phyloP scores from a whole-genome alignment of 2,797 vertebrate genomes.

The Anas acuta region DNA sequence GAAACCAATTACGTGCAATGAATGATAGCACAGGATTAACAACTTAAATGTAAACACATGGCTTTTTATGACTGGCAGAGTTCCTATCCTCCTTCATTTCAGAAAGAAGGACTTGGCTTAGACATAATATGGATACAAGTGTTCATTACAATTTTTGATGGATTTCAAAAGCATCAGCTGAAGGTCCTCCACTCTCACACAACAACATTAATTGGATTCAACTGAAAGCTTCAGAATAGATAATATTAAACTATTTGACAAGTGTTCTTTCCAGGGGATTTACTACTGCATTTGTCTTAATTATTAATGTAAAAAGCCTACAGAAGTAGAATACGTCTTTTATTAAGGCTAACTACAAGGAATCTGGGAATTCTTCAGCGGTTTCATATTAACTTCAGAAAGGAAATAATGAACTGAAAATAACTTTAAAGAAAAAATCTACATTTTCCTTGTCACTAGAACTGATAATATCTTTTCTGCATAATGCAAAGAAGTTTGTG shows the following conservation, averaged over 20 bases:
- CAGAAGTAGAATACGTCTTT: slow-evolving; percentile 41
- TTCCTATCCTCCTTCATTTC: background rate
- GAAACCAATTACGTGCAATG: slow-evolving; percentile 56
- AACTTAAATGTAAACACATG: background rate
- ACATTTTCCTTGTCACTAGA: background rate
- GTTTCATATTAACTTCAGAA: slow-evolving; percentile 22
- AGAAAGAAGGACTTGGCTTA: slow-evolving; percentile 21
- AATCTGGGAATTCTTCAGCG: slow-evolving; percentile 42
- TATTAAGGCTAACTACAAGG: slow-evolving; percentile 40
- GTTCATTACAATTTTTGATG: slow-evolving; percentile 47
- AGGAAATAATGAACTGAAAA: slow-evolving; percentile 7
- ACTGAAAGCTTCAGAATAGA: slow-evolving; percentile 45
- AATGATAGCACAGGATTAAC: slow-evolving; percentile 35
- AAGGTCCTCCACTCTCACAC: slow-evolving; percentile 20
- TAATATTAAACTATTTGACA: slow-evolving; percentile 53
- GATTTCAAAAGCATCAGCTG: slow-evolving; percentile 52
- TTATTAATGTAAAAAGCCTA: slow-evolving; percentile 56
- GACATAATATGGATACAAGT: background rate
- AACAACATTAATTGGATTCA: slow-evolving; percentile 34
- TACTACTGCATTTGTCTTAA: slow-evolving; percentile 57
- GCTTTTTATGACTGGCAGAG: background rate
- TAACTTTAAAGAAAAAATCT: background rate
- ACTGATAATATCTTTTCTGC: background rate
- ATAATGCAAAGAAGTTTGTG: background rate
- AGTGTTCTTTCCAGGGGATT: slow-evolving; percentile 48